Evolutionary conservation across 2,888 invertebrate species (phyloP).

Genomic region (Deroplatys truncata): DNA sequence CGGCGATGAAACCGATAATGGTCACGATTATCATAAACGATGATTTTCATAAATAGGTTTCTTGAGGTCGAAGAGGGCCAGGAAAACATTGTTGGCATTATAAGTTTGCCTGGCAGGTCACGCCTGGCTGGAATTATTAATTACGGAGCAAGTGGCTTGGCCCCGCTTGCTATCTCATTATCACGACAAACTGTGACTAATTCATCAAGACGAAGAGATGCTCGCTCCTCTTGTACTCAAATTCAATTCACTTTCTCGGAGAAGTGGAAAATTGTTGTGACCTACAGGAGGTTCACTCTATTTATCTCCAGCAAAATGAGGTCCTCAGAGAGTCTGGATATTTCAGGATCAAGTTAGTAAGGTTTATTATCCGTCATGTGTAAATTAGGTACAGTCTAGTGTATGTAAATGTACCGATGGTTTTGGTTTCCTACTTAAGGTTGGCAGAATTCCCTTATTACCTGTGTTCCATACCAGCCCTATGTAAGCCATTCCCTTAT

Average conservation of each 20-base stretch:
- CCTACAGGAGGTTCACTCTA: neutral
- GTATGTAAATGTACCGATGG: too few species aligned
- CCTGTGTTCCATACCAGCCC: too few species aligned
- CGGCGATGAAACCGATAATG: neutral
- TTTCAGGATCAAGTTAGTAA: too few species aligned
- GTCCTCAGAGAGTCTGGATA: too few species aligned
- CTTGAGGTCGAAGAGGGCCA: neutral
- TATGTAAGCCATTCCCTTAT: too few species aligned
- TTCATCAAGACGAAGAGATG: neutral
- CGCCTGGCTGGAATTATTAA: neutral
- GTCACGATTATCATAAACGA: neutral
- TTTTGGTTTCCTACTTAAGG: too few species aligned
- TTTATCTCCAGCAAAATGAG: neutral
- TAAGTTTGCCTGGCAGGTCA: neutral
- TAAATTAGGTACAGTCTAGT: too few species aligned
- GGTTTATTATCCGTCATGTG: too few species aligned
- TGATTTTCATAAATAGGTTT: neutral
- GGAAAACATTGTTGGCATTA: neutral
- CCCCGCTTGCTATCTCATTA: neutral
- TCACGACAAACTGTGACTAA: neutral
- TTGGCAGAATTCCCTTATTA: too few species aligned
- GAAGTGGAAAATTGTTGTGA: neutral
- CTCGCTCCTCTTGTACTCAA: neutral
- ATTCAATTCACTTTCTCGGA: neutral
- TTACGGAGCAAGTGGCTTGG: neutral